Percentiles rank a stretch among this genome's conserved stretches.
Evolutionary conservation across 23 tunicate species (phyloP).

Genomic region (Diplosoma virens): DNA sequence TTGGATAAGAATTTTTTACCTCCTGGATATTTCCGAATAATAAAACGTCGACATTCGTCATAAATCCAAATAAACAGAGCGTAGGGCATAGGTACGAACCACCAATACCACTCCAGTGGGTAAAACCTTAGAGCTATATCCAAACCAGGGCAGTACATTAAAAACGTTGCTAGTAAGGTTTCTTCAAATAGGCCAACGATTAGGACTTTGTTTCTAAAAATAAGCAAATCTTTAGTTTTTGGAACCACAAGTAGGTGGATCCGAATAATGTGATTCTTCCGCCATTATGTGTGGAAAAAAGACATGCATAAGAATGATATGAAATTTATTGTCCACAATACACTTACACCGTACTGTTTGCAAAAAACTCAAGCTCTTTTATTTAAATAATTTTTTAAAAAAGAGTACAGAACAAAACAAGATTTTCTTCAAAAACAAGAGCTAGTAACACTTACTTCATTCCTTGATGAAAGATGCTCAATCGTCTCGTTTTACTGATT

Average conservation of each 20-base stretch:
- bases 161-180: slow-evolving; percentile 55
- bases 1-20: too few relatives aligned
- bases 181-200: slow-evolving; percentile 60
- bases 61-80: slow-evolving; percentile 36
- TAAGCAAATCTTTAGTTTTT: too few relatives aligned
- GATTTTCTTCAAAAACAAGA: too few relatives aligned
- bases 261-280: too few relatives aligned
- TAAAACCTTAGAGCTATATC: slow-evolving; percentile 49
- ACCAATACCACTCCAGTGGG: slow-evolving; percentile 60
- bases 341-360: too few relatives aligned
- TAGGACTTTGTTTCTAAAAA: slow-evolving; percentile 41
- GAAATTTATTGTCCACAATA: too few relatives aligned
- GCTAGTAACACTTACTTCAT: slow-evolving; percentile 93
- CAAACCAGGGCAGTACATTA: slow-evolving; percentile 51
- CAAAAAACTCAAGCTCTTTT: too few relatives aligned
- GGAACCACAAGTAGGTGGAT: too few relatives aligned
- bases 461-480: slow-evolving; percentile 93
- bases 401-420: too few relatives aligned
- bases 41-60: slow-evolving; percentile 30
- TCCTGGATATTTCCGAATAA: slow-evolving; percentile 36
- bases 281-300: too few relatives aligned
- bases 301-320: too few relatives aligned
- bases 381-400: too few relatives aligned
- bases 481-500: slow-evolving; percentile 89
- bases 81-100: slow-evolving; percentile 59